These are phyloP conservation scores for Anser brachyrhynchus DNA, from an alignment of 2,113 vertebrate species.

Conservation along the genomic window DNA sequence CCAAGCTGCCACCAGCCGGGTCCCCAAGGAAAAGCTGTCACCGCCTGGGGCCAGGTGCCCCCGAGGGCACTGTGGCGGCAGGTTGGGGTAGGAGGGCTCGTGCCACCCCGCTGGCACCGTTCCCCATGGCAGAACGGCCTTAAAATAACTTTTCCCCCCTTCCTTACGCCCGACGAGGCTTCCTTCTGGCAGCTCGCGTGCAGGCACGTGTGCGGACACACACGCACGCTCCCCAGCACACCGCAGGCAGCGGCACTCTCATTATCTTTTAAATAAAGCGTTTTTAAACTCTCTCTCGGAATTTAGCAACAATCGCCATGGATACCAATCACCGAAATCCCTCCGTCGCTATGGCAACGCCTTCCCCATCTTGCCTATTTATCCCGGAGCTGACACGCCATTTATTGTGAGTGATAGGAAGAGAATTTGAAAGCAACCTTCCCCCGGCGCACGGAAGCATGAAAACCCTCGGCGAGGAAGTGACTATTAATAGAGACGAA, in stretches of 20 bases:
- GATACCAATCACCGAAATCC: conserved; percentile 71
- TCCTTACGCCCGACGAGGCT: not conserved
- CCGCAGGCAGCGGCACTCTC: conserved; percentile 8
- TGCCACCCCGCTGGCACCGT: not conserved
- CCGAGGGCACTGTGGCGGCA: no score
- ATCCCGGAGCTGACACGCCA: conserved; percentile 44
- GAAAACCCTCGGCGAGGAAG: conserved; percentile 49
- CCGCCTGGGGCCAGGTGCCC: not conserved
- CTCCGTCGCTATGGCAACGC: conserved; percentile 61
- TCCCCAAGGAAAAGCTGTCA: not conserved
- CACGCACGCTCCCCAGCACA: not conserved
- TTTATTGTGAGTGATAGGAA: conserved; percentile 39
- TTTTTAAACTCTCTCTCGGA: conserved; percentile 50
- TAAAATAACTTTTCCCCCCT: not conserved
- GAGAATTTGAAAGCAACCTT: conserved; percentile 35
- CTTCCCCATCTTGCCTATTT: conserved; percentile 41
- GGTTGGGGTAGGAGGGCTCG: not conserved
- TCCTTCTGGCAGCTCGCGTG: not conserved
- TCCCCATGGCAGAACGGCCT: not conserved
- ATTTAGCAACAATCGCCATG: conserved; percentile 74
- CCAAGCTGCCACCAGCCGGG: not conserved
- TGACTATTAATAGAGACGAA: conserved; percentile 8
- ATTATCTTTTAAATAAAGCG: conserved; percentile 23
- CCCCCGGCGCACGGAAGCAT: conserved; percentile 23
- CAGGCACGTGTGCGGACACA: not conserved